These are phyloP conservation scores for Ranitomeya variabilis DNA, from an alignment of 2,113 vertebrate species.

Conservation along the genomic window DNA sequence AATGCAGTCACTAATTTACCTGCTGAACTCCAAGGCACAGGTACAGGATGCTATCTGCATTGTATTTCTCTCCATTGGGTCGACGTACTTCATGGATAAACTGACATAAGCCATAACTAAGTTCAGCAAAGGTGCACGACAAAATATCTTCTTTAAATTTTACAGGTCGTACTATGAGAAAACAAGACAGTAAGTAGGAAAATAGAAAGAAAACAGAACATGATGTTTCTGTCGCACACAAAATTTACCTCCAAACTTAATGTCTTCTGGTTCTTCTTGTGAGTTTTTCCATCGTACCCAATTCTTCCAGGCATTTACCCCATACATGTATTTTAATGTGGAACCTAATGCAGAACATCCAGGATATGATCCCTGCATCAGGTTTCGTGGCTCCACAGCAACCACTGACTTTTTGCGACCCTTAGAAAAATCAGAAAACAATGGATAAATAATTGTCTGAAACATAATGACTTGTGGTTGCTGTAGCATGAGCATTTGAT, in stretches of 20 bases:
- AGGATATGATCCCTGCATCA: constrained; percentile 72
- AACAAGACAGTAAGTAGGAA: neutral
- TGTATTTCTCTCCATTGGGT: constrained; percentile 88
- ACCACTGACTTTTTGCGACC: constrained; percentile 79
- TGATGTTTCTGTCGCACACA: neutral
- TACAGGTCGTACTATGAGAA: constrained; percentile 77
- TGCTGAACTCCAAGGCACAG: constrained; percentile 99
- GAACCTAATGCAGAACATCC: constrained; percentile 77
- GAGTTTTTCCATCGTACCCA: constrained; percentile 91
- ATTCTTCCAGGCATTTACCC: constrained; percentile 92
- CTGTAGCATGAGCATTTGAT: too few species aligned
- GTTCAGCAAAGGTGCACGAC: constrained; percentile 88
- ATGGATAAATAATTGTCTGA: neutral
- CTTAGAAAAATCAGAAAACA: constrained; percentile 64
- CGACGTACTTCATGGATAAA: constrained; percentile 90
- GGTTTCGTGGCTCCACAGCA: constrained; percentile 68
- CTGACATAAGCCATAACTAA: constrained; percentile 92
- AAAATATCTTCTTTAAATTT: constrained; percentile 92
- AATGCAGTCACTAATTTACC: constrained; percentile 66
- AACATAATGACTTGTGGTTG: too few species aligned
- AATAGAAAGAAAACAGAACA: neutral
- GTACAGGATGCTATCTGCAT: constrained; percentile 93
- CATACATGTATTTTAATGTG: constrained; percentile 88
- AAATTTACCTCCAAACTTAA: constrained; percentile 77
- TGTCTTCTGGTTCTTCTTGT: constrained; percentile 83